These are phyloP conservation scores for Planococcus citri DNA, from an alignment of 1,140 invertebrate genomes.

Conservation along the genomic window DNA sequence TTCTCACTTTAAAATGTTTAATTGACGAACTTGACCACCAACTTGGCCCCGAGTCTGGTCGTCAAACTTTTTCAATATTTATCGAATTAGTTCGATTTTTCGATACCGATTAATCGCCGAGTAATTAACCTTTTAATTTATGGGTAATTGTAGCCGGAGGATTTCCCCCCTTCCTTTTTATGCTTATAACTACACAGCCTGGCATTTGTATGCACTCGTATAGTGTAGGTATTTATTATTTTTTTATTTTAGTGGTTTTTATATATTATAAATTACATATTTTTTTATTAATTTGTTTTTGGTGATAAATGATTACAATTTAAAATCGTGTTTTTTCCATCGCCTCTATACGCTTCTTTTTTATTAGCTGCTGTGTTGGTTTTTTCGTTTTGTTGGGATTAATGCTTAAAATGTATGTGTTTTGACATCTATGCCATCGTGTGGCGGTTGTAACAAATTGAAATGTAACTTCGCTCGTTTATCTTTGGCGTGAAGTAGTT, in stretches of 20 bases:
- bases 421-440: not conserved
- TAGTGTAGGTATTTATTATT: no score
- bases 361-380: not conserved
- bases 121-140: no score
- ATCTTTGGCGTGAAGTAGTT: not conserved
- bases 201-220: no score
- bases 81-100: not conserved
- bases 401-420: not conserved
- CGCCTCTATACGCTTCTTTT: not conserved
- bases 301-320: not conserved
- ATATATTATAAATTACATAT: no score
- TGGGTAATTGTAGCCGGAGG: no score
- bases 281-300: not conserved
- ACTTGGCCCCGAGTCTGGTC: not conserved
- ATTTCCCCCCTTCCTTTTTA: no score
- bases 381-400: not conserved
- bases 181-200: no score
- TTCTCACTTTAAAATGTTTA: conserved; percentile 19
- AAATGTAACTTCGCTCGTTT: not conserved
- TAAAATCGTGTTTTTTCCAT: not conserved
- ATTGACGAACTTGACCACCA: conserved; percentile 20
- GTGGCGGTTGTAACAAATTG: not conserved
- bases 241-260: no score
- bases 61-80: conserved; percentile 12
- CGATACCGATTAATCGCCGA: no score